phyloP scores from a whole-genome alignment of 1,140 invertebrate species.

The Drosophila miranda region DNA sequence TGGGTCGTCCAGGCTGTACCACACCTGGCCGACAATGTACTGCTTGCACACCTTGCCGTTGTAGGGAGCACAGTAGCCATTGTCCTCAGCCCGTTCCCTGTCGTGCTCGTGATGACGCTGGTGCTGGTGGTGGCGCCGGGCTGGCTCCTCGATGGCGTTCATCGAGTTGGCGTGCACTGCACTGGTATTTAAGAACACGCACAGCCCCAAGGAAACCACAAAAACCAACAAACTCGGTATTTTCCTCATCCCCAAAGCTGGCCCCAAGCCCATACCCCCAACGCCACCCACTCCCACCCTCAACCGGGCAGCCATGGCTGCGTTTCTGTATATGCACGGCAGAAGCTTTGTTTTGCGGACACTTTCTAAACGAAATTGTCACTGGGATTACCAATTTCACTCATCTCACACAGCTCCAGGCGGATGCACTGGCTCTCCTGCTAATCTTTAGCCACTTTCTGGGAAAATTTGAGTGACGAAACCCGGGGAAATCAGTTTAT shows the following conservation, averaged over 20 bases:
- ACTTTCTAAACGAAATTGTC: slow-evolving; percentile 7
- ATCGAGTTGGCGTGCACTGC: slow-evolving; percentile 53
- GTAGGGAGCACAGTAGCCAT: slow-evolving; percentile 93
- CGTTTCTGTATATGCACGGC: slow-evolving; percentile 28
- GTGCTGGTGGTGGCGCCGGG: slow-evolving; percentile 65
- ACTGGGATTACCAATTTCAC: background rate
- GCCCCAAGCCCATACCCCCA: slow-evolving; percentile 26
- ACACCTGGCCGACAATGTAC: slow-evolving; percentile 90
- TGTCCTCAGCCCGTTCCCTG: slow-evolving; percentile 60
- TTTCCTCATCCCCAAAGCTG: slow-evolving; percentile 8
- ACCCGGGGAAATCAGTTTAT: slow-evolving; percentile 33
- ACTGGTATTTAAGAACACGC: slow-evolving; percentile 68
- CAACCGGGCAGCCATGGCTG: slow-evolving; percentile 54
- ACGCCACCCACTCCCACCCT: slow-evolving; percentile 24
- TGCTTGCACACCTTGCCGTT: slow-evolving; percentile 93
- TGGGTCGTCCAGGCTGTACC: slow-evolving; percentile 89
- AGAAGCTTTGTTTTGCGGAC: slow-evolving; percentile 15
- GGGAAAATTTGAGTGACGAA: slow-evolving; percentile 1
- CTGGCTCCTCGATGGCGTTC: slow-evolving; percentile 64
- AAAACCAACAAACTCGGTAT: background rate
- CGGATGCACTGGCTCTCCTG: background rate
- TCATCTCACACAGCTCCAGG: slow-evolving; percentile 17
- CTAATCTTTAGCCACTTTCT: background rate
- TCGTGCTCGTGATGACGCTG: slow-evolving; percentile 50
- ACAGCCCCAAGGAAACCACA: slow-evolving; percentile 45